phyloP scores from a whole-genome alignment of 2,113 vertebrate species.

The Cebus imitator region DNA sequence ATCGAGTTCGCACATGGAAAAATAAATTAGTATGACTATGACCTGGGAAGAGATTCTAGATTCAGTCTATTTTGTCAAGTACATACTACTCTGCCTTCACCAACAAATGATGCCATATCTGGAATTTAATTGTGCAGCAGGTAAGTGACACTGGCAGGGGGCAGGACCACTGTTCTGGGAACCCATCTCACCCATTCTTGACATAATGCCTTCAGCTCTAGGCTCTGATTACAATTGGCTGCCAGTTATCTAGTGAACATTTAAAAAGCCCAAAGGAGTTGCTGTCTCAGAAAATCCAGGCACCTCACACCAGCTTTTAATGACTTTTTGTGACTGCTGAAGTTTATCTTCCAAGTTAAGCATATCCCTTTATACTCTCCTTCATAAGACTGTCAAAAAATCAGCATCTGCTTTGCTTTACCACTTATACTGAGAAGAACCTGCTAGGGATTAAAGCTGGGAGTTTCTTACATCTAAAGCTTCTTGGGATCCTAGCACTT shows the following conservation, averaged over 20 bases:
- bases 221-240: not conserved
- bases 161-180: not conserved
- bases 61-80: not conserved
- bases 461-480: conserved; percentile 92
- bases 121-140: conserved; percentile 43
- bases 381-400: conserved; percentile 43
- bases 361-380: conserved; percentile 24
- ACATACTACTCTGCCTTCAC: not conserved
- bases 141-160: not conserved
- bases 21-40: conserved; percentile 39
- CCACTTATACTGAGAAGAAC: conserved; percentile 47
- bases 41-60: not conserved
- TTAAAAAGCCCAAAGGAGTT: not conserved
- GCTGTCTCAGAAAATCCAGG: not conserved
- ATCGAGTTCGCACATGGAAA: conserved; percentile 6
- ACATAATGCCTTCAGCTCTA: conserved; percentile 7
- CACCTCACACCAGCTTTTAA: conserved; percentile 16
- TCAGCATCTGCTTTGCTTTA: conserved; percentile 39
- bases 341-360: conserved; percentile 48
- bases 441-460: not conserved
- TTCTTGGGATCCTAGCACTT: conserved; percentile 90
- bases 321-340: not conserved
- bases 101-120: conserved; percentile 16
- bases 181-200: not conserved
- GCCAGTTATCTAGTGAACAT: not conserved